Conservation (phyloP, 2,797 vertebrate genomes). For the Apogon talboti region DNA sequence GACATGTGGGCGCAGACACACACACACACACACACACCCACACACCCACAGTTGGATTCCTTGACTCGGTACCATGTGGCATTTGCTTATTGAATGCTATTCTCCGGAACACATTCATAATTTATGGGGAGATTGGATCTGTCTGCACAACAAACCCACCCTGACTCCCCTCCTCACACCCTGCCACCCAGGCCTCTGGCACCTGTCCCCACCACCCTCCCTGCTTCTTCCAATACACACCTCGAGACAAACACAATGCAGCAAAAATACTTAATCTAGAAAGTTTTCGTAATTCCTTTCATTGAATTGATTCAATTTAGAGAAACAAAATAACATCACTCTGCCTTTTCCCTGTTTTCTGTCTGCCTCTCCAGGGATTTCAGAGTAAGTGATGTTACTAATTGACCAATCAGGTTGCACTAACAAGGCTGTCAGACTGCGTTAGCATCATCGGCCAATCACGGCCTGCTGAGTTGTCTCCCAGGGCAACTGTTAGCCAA, state of each 20-base stretch:
- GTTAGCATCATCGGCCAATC: slow-evolving; percentile 80
- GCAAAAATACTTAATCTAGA: slow-evolving; percentile 11
- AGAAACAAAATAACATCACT: slow-evolving; percentile 27
- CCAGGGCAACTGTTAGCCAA: slow-evolving; percentile 82
- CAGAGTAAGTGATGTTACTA: slow-evolving; percentile 76
- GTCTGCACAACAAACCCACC: slow-evolving; percentile 43
- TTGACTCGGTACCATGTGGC: slow-evolving; percentile 67
- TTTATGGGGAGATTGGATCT: slow-evolving; percentile 70
- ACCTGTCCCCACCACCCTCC: slow-evolving; percentile 13
- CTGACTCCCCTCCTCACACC: slow-evolving; percentile 1
- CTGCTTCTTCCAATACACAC: slow-evolving; percentile 13
- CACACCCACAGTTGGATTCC: slow-evolving; percentile 63
- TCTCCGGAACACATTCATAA: slow-evolving; percentile 75
- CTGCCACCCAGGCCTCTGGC: slow-evolving; percentile 1
- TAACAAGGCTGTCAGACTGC: slow-evolving; percentile 79
- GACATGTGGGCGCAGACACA: slow-evolving; percentile 12
- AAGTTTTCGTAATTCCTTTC: neutral
- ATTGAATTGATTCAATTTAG: slow-evolving; percentile 18
- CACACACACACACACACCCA: slow-evolving; percentile 29
- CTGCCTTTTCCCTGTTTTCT: slow-evolving; percentile 9
- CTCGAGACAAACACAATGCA: slow-evolving; percentile 21
- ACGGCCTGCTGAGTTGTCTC: slow-evolving; percentile 72
- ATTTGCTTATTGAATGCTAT: slow-evolving; percentile 77
- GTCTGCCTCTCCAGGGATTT: slow-evolving; percentile 53
- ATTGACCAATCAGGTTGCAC: slow-evolving; percentile 85